A percentile compares a stretch with the other conserved stretches of the same genome.
These are phyloP conservation scores for Enteromius trimaculatus DNA, from an alignment of 2,797 vertebrate genomes.

Conservation along the genomic window DNA sequence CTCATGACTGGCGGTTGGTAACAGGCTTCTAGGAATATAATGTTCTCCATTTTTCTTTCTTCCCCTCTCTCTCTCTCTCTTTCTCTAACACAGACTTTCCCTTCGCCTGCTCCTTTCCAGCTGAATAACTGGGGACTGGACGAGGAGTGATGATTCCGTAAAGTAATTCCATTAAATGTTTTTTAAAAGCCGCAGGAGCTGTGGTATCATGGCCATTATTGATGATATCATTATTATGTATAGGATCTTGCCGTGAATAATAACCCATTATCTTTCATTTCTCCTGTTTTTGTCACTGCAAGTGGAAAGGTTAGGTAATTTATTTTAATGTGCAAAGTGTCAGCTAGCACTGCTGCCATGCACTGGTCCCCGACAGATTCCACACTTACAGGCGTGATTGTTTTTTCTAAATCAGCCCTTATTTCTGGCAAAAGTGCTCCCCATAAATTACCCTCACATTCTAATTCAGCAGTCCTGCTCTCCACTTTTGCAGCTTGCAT, in stretches of 20 bases:
- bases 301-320: conserved; percentile 87
- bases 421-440: conserved; percentile 73
- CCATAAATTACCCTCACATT: conserved; percentile 75
- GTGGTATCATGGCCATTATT: conserved; percentile 76
- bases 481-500: conserved; percentile 35
- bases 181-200: conserved; percentile 81
- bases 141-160: conserved; percentile 76
- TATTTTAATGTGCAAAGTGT: conserved; percentile 86
- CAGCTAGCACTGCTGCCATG: conserved; percentile 74
- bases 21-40: conserved; percentile 73
- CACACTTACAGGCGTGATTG: conserved; percentile 77
- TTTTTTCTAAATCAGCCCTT: conserved; percentile 75
- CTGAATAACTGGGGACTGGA: conserved; percentile 70
- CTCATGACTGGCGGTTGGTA: conserved; percentile 77
- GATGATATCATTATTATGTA: conserved; percentile 87
- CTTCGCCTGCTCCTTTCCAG: conserved; percentile 70
- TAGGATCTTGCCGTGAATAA: conserved; percentile 81
- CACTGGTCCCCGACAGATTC: conserved; percentile 75
- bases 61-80: conserved; percentile 47
- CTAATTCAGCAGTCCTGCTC: conserved; percentile 61
- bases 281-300: conserved; percentile 81
- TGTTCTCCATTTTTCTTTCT: conserved; percentile 76
- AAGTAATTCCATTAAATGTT: conserved; percentile 83
- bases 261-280: conserved; percentile 85
- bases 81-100: conserved; percentile 62